Evolutionary conservation across 2,797 vertebrate genomes (phyloP).

Genomic region (Phoeniculus purpureus): DNA sequence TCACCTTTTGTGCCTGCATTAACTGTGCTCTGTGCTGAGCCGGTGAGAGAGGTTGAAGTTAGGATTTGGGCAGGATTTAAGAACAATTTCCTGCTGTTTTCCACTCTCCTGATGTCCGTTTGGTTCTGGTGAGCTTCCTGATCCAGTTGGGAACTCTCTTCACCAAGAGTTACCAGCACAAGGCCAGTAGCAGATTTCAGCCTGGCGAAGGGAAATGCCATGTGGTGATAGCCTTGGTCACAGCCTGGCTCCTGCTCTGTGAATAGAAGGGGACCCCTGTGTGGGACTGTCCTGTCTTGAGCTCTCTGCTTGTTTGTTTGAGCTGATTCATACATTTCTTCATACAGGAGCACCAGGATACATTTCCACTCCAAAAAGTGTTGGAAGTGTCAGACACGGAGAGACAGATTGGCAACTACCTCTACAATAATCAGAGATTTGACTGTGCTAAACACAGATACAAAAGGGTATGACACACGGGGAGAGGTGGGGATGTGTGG

Average conservation of each 20-base stretch:
- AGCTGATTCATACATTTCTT: conserved; percentile 15
- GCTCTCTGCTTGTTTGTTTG: neutral
- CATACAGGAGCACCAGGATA: conserved; percentile 84
- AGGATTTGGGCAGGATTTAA: neutral
- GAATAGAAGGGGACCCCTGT: neutral
- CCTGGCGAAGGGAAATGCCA: neutral
- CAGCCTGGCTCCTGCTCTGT: neutral
- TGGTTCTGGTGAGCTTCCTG: neutral
- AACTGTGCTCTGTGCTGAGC: neutral
- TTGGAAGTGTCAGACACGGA: conserved; percentile 83
- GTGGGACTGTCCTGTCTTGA: neutral
- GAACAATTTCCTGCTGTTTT: neutral
- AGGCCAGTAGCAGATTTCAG: neutral
- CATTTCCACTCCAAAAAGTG: conserved; percentile 80
- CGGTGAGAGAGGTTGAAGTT: neutral
- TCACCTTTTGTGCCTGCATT: neutral
- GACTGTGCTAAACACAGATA: conserved; percentile 86
- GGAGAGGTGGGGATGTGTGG: neutral
- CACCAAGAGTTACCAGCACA: neutral
- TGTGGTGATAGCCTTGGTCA: neutral
- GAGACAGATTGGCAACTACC: conserved; percentile 90
- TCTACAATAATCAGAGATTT: conserved; percentile 82
- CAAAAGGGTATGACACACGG: conserved; percentile 81
- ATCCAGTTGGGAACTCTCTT: neutral
- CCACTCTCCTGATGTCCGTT: neutral